Percentiles rank a stretch among this genome's conserved stretches.
phyloP scores from a whole-genome alignment of 2,797 vertebrate genomes.

The Vespertilio murinus region DNA sequence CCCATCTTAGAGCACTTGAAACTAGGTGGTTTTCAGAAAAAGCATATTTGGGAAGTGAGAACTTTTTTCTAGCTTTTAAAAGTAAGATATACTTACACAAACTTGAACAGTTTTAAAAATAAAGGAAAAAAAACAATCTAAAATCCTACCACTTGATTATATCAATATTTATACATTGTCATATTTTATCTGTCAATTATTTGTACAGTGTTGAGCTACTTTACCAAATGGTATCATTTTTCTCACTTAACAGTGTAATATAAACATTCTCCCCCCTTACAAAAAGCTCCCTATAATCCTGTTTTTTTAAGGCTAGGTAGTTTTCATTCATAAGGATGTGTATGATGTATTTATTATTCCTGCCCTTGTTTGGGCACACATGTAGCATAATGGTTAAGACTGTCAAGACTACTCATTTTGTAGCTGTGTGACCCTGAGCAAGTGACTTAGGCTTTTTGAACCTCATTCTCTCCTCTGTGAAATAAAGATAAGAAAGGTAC shows the following conservation, averaged over 20 bases:
- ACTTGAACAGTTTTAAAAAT: not conserved
- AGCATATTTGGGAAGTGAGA: not conserved
- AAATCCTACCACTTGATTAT: not conserved
- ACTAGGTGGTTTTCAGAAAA: constrained; percentile 1
- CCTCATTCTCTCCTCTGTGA: not conserved
- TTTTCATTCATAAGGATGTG: not conserved
- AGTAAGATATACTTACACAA: not conserved
- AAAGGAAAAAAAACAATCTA: not conserved
- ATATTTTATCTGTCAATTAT: not conserved
- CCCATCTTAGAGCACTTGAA: not conserved
- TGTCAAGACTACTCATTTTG: not conserved
- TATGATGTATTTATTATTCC: not conserved
- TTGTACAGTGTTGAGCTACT: not conserved
- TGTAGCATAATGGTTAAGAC: not conserved
- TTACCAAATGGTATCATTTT: not conserved
- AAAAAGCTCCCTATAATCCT: not conserved
- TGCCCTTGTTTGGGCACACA: not conserved
- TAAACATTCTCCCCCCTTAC: not conserved
- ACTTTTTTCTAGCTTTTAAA: not conserved
- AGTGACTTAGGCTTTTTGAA: not conserved
- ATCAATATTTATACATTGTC: not conserved
- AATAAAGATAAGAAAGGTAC: not conserved
- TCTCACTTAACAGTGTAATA: not conserved
- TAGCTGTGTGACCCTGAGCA: not conserved
- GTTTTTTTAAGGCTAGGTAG: not conserved